Conservation (phyloP, 2,113 vertebrate species). For the Rhinopomastus cyanomelas region DNA sequence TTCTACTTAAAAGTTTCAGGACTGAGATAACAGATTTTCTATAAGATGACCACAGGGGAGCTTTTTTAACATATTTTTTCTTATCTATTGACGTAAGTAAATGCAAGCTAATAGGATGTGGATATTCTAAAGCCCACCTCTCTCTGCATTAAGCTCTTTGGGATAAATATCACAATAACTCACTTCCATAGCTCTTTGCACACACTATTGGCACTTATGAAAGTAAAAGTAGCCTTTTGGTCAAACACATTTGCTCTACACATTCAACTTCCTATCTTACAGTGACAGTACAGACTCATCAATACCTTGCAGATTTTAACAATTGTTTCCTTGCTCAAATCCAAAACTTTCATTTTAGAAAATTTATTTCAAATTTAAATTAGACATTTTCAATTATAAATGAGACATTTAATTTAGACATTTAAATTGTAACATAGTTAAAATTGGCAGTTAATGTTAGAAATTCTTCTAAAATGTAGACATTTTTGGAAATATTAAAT, state of each 20-base stretch:
- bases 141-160: neutral
- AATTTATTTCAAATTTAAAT: too few relatives aligned
- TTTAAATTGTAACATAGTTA: too few relatives aligned
- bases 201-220: neutral
- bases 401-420: too few relatives aligned
- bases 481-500: neutral
- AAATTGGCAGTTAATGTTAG: too few relatives aligned
- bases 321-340: neutral
- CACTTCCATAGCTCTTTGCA: neutral
- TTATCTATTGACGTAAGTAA: neutral
- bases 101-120: fast-evolving
- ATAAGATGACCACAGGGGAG: too few relatives aligned
- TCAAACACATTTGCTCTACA: neutral
- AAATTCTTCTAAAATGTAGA: too few relatives aligned
- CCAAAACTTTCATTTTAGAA: too few relatives aligned
- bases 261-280: neutral
- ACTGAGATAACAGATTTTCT: neutral
- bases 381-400: too few relatives aligned
- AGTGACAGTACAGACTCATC: neutral
- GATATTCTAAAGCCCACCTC: neutral
- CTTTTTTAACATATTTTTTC: neutral
- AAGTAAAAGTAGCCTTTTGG: neutral
- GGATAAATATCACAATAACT: neutral
- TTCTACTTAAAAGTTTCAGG: neutral
- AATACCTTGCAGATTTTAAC: neutral